Percentiles rank a stretch among this genome's conserved stretches.
Conservation (phyloP, 2,797 vertebrate species). For the Melopsittacus undulatus region DNA sequence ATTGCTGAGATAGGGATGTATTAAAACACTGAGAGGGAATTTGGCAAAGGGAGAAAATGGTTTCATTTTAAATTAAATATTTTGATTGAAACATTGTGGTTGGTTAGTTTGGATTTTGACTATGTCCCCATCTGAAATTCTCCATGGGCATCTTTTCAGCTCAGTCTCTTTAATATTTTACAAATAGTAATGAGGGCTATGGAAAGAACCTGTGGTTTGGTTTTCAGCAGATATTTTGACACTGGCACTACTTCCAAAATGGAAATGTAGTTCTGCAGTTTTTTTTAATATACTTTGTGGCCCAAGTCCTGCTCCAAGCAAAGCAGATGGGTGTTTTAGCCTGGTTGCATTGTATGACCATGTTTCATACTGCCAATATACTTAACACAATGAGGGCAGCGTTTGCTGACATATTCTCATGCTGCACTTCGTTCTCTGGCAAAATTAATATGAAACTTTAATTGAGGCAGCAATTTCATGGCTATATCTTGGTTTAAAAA, state of each 20-base stretch:
- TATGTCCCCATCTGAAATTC: background rate
- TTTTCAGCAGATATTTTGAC: background rate
- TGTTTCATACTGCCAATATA: background rate
- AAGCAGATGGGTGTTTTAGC: background rate
- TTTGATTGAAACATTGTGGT: background rate
- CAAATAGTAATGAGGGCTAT: background rate
- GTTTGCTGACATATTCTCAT: background rate
- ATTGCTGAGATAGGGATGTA: background rate
- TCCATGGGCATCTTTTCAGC: background rate
- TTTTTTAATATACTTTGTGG: background rate
- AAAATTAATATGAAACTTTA: background rate
- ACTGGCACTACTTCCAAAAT: background rate
- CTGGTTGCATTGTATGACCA: background rate
- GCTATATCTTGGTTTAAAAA: background rate
- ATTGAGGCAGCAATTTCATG: background rate
- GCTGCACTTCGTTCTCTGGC: background rate
- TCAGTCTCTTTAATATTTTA: background rate
- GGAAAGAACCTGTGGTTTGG: slow-evolving; percentile 36
- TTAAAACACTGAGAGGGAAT: background rate
- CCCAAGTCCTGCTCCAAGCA: background rate
- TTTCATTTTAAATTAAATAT: background rate
- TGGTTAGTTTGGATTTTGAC: background rate
- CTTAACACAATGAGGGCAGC: background rate
- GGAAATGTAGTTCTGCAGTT: background rate
- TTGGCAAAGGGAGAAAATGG: background rate